Base-by-base conservation (phyloP, 2,113 vertebrate species). In the Odobenus rosmarus region DNA sequence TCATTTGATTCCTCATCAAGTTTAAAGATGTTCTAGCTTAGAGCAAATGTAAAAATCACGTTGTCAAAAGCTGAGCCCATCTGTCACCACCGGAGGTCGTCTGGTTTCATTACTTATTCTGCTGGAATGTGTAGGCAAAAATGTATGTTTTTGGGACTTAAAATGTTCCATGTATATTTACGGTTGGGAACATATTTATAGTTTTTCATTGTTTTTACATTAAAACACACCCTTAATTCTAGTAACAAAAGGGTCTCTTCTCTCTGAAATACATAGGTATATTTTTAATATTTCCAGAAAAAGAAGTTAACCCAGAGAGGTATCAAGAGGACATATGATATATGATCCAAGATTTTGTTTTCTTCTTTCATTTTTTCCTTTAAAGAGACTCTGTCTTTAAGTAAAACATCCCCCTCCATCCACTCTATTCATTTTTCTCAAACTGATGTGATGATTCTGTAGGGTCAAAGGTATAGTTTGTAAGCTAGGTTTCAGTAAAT, bases 11-110 rank as follows among this genome's bases (percentile, higher is more conserved):
- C 10, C 23, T 90, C 36, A 92, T 92, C 85, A 81, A 55, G 36
- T 94, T 97, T 97, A 96, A 88, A 97, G 57, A 90, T 69, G 31
- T 77, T 96, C 18, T 92, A 87, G 72, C 79, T 91, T 91, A 89
- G 33, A 79, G 64, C 13, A 55, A 93, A 92, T 95, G 31, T 59
- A 72, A 67, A 31, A 77, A 79, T 96, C 46, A 81, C 28, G 79
- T 67, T 80, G 46, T 93, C 31, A 95, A 93, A 97, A 95, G 59
- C 33, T 51, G 39, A 94, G 57, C 16, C 49, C 83, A 71, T 90
- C 64, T 88, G 24, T 94, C 46, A 89, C 24, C n/a, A 61, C 49
- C 1, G 15, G 39, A 92, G 46, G 95, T 94, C 85, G 83, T 87
- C 24, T 95, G 64, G n/a, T 88, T 96, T 97, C 82, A 69, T 86